Evolutionary conservation across 2,113 vertebrate genomes (phyloP).

Genomic region (Marmota monax): DNA sequence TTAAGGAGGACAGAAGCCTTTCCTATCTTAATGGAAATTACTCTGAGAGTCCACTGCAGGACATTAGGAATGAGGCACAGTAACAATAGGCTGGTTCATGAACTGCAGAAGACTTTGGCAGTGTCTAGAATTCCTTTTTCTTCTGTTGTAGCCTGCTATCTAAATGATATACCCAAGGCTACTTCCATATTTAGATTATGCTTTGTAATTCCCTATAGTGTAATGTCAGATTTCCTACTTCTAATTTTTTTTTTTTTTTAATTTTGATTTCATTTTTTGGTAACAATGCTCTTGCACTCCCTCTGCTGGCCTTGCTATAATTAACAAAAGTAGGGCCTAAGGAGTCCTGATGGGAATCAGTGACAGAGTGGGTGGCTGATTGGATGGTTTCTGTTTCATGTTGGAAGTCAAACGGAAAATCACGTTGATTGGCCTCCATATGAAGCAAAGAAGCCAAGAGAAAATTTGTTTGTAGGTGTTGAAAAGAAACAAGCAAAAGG

Average conservation of each 20-base stretch:
- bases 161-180: background rate
- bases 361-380: background rate
- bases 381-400: too few species aligned
- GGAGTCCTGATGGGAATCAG: background rate
- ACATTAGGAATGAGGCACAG: background rate
- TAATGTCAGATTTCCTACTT: conserved; percentile 18
- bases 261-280: conserved; percentile 20
- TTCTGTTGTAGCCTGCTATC: background rate
- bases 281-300: conserved; percentile 77
- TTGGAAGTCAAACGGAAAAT: background rate
- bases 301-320: conserved; percentile 81
- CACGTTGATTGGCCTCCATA: background rate
- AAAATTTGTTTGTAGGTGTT: background rate
- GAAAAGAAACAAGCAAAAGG: background rate
- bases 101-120: background rate
- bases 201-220: background rate
- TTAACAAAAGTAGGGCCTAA: conserved; percentile 37
- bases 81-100: background rate
- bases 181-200: background rate
- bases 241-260: background rate
- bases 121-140: background rate
- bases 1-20: background rate
- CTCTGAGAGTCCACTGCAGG: conserved; percentile 4
- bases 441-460: background rate
- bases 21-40: background rate